phyloP scores from a whole-genome alignment of 2,888 invertebrate species.

The Sceliomorpha sp. region DNA sequence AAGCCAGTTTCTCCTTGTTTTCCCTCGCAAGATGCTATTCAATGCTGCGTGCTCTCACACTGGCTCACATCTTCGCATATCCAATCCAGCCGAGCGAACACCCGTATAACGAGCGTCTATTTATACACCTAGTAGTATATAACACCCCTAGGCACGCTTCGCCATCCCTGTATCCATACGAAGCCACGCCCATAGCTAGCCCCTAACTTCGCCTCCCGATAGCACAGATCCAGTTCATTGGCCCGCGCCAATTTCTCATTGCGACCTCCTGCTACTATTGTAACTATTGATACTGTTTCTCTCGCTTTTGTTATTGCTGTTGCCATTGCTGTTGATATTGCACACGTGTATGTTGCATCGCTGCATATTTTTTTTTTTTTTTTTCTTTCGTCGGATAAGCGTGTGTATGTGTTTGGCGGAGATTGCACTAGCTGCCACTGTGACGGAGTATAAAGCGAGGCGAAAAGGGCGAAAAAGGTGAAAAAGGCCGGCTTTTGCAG shows the following conservation, averaged over 20 bases:
- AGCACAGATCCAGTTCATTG: conserved; percentile 75
- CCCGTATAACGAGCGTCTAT: conserved; percentile 72
- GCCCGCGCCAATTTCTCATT: conserved; percentile 76
- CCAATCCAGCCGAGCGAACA: conserved; percentile 36
- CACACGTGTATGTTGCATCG: conserved; percentile 27
- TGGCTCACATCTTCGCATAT: conserved; percentile 30
- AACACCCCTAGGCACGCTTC: conserved; percentile 77
- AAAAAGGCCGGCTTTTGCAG: conserved; percentile 22
- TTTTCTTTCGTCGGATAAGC: too few relatives aligned
- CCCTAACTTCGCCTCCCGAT: conserved; percentile 63
- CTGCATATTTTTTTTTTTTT: conserved; percentile 33
- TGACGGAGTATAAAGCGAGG: conserved; percentile 33
- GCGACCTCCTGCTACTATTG: conserved; percentile 65
- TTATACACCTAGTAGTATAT: conserved; percentile 79
- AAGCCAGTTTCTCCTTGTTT: conserved; percentile 1
- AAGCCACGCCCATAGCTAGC: conserved; percentile 75
- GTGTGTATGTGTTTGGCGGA: too few relatives aligned
- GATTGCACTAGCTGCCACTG: conserved; percentile 11
- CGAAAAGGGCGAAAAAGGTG: conserved; percentile 34
- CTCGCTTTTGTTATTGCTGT: conserved; percentile 53
- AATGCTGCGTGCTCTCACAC: conserved; percentile 28
- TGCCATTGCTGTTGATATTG: conserved; percentile 48
- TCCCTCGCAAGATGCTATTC: conserved; percentile 11
- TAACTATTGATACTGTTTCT: conserved; percentile 37
- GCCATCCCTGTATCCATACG: conserved; percentile 59